Percentiles rank a stretch among this genome's conserved stretches.
Evolutionary conservation across 2,113 vertebrate genomes (phyloP).

Genomic region (Zeus faber): DNA sequence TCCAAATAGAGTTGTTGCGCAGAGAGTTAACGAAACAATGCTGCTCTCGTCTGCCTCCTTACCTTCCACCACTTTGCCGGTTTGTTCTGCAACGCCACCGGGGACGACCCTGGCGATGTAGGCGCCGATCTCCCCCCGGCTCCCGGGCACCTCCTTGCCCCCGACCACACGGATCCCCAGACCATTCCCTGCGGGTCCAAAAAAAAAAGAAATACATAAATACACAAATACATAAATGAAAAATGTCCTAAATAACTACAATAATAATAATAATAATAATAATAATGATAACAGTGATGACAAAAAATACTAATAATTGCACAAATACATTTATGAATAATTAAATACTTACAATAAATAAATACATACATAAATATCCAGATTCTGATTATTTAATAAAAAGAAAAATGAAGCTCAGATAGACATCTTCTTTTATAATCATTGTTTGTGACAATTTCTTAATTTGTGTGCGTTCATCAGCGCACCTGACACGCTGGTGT

Average conservation of each 20-base stretch:
- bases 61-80: constrained; percentile 90
- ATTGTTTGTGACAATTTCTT: no score
- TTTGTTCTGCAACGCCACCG: constrained; percentile 88
- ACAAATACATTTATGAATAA: no score
- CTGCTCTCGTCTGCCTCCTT: constrained; percentile 53
- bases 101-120: constrained; percentile 92
- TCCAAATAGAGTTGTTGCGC: not conserved
- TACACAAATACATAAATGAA: constrained; percentile 9
- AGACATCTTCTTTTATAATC: no score
- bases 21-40: not conserved
- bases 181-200: constrained; percentile 86
- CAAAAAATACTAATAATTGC: no score
- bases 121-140: constrained; percentile 89
- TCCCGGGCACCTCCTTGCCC: constrained; percentile 94
- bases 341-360: no score
- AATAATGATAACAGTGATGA: no score
- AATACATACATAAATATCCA: no score
- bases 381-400: no score
- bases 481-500: constrained; percentile 93
- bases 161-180: constrained; percentile 93
- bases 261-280: no score
- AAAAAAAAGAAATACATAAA: no score
- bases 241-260: no score
- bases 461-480: not conserved
- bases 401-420: no score